Evolutionary conservation across 2,113 vertebrate species (phyloP), one percentile per base, ranked within the genome.

Genomic region (Amblyopsis rosae): DNA sequence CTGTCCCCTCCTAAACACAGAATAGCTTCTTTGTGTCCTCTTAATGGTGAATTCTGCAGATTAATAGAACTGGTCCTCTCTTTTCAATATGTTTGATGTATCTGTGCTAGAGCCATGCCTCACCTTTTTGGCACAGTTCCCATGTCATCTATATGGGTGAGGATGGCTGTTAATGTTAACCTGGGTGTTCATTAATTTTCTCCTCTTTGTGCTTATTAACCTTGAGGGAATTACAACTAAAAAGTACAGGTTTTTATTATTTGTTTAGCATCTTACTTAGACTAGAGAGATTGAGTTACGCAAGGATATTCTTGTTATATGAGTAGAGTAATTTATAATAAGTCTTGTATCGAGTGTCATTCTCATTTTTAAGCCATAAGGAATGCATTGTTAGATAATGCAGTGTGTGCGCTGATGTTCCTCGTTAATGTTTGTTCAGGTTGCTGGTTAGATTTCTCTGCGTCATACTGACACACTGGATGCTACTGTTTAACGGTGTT

Each of bases 1-100:
- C 35, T 26, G 58, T 65, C 45, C 17, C 55, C 19, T 58, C 56
- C 26, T 17, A 47, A 26, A 50, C 41, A 0, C n/a, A 55, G 56
- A 41, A 41, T 41, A 41, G 35, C 35, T 41, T 33, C 19, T 15
- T 13, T 48, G 17, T 35, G 59, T 45, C 51, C 45, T 46, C 50
- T 9, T 63, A 63, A 70, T 67, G 58, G 9, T 33, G 45, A 8
- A 59, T 58, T 69, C 58, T 57, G 8, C 12, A 17, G 49, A 55
- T 62, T 53, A 49, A 62, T 70, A 51, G 51, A 5, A 15, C 56
- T n/a, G 33, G 35, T 5, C 58, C n/a, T 8, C 5, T 58, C 58
- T 11, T 54, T 48, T 56, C 46, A 69, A 59, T 51, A 58, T 41
- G 46, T 48, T 7, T 13, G 7, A n/a, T 59, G 16, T 17, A 55